Evolutionary conservation across 1,140 invertebrate genomes (phyloP), one percentile per base, ranked within the genome.

Genomic region (Parapsyche elsis): DNA sequence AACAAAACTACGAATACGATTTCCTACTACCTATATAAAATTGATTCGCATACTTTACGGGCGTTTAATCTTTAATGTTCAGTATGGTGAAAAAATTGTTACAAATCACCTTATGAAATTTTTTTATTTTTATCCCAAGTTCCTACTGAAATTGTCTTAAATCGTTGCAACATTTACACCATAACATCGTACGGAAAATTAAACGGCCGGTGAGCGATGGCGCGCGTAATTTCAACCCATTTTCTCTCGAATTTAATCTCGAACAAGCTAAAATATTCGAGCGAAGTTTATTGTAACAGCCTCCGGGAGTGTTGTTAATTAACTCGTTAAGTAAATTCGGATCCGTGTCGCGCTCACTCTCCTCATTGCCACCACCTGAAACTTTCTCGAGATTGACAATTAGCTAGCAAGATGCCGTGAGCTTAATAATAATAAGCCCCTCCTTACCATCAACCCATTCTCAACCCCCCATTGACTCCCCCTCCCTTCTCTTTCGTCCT

Each of bases 361-460:
- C 24, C 64, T 10, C 57, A 30, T 24, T 23, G 64, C 49, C 70
- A 44, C 16, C 45, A 49, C 73, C 44, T 46, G 73, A 49, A 75
- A 75, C 57, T 64, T 38, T 78, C 59, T 70, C 26, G 59, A 76
- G 53, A 78, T 64, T 71, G 76, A 78, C 76, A 78, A 78, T 78
- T 78, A 78, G 76, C 59, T 26, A 61, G 76, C 76, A 78, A 78
- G 76, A 78, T 71, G 76, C 53, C 76, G 24, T 46, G 45, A 46
- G 73, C 73, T 78, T 78, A 78, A 67, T 67, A 67, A 77, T 77
- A 77, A 71, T 78, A 78, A 49, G 61, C 76, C 49, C 44, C 19
- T 53, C 16, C 12, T 53, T 16, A 53, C 49, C 49, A 53, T 53
- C 16, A 53, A 53, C 12, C 49, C 49, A 53, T 53, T 38, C 7